Evolutionary conservation across 2,888 invertebrate genomes (phyloP).

Genomic region (Andrena bucephala): DNA sequence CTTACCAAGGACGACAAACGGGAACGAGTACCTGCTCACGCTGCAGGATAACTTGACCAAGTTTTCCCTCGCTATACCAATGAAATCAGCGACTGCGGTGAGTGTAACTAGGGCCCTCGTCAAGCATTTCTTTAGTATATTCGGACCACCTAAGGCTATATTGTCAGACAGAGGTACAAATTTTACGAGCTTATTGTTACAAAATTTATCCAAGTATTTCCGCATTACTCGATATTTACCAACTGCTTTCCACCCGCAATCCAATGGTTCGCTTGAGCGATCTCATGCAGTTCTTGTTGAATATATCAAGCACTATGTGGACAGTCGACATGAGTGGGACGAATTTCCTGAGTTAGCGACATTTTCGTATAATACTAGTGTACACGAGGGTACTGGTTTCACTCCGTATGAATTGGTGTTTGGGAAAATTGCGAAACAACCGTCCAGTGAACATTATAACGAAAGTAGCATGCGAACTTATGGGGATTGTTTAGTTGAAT

Average conservation of each 20-base stretch:
- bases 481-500: neutral
- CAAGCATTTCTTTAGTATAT: slow-evolving; percentile 20
- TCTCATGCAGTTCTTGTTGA: slow-evolving; percentile 61
- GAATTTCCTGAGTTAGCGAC: slow-evolving; percentile 50
- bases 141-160: slow-evolving; percentile 38
- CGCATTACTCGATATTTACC: slow-evolving; percentile 15
- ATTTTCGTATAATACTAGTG: slow-evolving; percentile 53
- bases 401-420: slow-evolving; percentile 59
- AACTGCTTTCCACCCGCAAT: slow-evolving; percentile 51
- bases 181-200: slow-evolving; percentile 22
- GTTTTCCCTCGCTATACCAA: slow-evolving; percentile 19
- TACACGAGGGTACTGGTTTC: slow-evolving; percentile 38
- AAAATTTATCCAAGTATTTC: slow-evolving; percentile 25
- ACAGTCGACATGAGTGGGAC: slow-evolving; percentile 43
- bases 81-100: slow-evolving; percentile 10
- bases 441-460: slow-evolving; percentile 5
- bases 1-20: slow-evolving; percentile 20
- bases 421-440: slow-evolving; percentile 30
- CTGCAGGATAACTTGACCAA: slow-evolving; percentile 25
- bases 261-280: slow-evolving; percentile 51
- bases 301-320: slow-evolving; percentile 60
- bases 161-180: slow-evolving; percentile 38
- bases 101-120: slow-evolving; percentile 24
- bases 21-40: slow-evolving; percentile 14
- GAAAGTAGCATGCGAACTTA: neutral